Evolutionary conservation across 2,888 invertebrate species (phyloP), one percentile per base, ranked within the genome.

Genomic region (Dicyrtomina minuta): DNA sequence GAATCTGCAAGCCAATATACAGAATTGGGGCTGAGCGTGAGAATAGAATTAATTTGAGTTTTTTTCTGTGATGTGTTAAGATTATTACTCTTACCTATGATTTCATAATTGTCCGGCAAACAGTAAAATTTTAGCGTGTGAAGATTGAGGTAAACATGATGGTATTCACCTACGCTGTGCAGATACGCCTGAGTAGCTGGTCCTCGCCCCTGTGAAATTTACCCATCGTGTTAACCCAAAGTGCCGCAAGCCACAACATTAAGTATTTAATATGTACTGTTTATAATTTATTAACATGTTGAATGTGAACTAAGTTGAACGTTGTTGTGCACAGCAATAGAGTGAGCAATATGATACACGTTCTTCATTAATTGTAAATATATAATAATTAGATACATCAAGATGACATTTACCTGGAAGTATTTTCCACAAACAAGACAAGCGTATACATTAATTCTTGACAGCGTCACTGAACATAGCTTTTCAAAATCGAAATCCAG

Each of bases 401-500:
- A n/a, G n/a, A n/a, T n/a, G n/a, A n/a, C n/a, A 71, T 77, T 78
- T 84, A 85, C 87, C 84, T 87, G 87, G 81, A 98, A 99, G 81
- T 99, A 99, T 83, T 99, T 99, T 22, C 99, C 99, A 83, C 99
- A 99, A 0, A 99, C 95, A 71, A 99, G 86, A 81, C 99, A 99
- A 8, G 99, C 99, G 82, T 99, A 99, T 41, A 99, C 98, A 85
- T 99, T 99, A 78, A 99, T 96, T 80, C 99, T 89, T 0, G 98
- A 98, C 73, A 99, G 82, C 0, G 98, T 98, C 44, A 99, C 92
- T 0, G 98, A 98, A 81, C 99, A 99, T 26, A 99, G 83, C 82
- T 99, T 99, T 83, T 99, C 99, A 84, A 99, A 99, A 84, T 99
- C 99, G 84, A 99, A 99, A 83, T 99, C 99, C 72, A 99, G 83